Evolutionary conservation across 2,797 vertebrate genomes (phyloP), one percentile per base, ranked within the genome.

Genomic region (Anguilla obscura): DNA sequence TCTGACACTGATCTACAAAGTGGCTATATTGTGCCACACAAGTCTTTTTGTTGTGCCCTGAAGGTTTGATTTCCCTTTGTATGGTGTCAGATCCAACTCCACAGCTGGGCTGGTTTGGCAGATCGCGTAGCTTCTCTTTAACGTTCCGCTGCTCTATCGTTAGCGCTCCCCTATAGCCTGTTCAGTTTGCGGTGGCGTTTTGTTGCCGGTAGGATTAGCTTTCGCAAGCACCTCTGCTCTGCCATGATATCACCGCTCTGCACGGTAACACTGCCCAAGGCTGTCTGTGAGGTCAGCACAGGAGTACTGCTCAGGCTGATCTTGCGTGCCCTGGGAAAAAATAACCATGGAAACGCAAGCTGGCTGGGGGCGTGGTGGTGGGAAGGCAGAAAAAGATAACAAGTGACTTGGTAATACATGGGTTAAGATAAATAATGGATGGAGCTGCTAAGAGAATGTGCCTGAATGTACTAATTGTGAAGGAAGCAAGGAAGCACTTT

Each of bases 391-490:
- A 82, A 48, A 50, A 50, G 45, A 82, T 82, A 50, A n/a, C 24
- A 36, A 33, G 79, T 48, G 33, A 82, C 21, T 50, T 36, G 30
- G 71, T 76, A 36, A 33, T 76, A 50, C 21, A n/a, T 24, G 50
- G 79, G 45, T 48, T 82, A 12, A 82, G 45, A 45, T 40, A 79
- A 50, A 82, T 48, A 48, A 79, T 79, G 30, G 30, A 76, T 76
- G 74, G 74, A 79, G 45, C 74, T 24, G 45, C 24, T 2, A n/a
- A 82, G 45, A 50, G 36, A 21, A 79, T 40, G 33, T 79, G 79
- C 40, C 50, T 82, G 21, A 82, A 82, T 82, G 40, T 45, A 40
- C 45, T 82, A 82, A 82, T 82, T 82, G 21, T 82, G 79, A 24
- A 50, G 45, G 79, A 82, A 50, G 10, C 45, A 82, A 50, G n/a